Percentiles rank a stretch among this genome's conserved stretches.
These are phyloP conservation scores for Drosophila emarginata DNA, from an alignment of 2,888 invertebrate genomes.

Conservation along the genomic window DNA sequence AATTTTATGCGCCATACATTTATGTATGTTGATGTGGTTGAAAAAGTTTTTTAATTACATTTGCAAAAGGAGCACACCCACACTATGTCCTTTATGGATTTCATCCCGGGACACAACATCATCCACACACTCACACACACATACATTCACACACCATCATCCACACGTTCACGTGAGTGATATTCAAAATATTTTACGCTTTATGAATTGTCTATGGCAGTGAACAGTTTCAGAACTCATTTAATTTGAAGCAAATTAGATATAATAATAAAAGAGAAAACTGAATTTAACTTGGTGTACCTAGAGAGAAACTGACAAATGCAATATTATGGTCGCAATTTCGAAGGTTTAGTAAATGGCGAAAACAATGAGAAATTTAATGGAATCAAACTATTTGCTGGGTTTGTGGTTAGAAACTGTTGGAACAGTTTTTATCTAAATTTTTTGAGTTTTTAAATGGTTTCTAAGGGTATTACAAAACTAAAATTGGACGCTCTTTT, in stretches of 20 bases:
- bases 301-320: background rate
- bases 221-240: slow-evolving; percentile 67
- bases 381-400: background rate
- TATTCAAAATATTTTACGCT: slow-evolving; percentile 42
- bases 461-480: no score
- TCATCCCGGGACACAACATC: no score
- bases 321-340: background rate
- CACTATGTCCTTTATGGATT: background rate
- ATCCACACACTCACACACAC: background rate
- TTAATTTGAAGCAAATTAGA: slow-evolving; percentile 74
- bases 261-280: slow-evolving; percentile 55
- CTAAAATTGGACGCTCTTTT: no score
- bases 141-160: slow-evolving; percentile 14
- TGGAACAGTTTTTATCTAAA: no score
- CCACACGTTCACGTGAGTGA: slow-evolving; percentile 17
- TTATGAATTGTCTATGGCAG: slow-evolving; percentile 53
- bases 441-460: background rate
- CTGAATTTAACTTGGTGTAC: slow-evolving; percentile 20
- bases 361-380: background rate
- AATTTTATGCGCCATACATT: slow-evolving; percentile 67
- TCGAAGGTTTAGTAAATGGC: background rate
- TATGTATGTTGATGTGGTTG: slow-evolving; percentile 78
- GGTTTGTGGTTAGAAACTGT: no score
- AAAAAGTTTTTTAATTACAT: slow-evolving; percentile 77
- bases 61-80: slow-evolving; percentile 43